A percentile compares a stretch with the other conserved stretches of the same genome.
phyloP scores from a whole-genome alignment of 2,113 vertebrate species.

The Paralichthys olivaceus region DNA sequence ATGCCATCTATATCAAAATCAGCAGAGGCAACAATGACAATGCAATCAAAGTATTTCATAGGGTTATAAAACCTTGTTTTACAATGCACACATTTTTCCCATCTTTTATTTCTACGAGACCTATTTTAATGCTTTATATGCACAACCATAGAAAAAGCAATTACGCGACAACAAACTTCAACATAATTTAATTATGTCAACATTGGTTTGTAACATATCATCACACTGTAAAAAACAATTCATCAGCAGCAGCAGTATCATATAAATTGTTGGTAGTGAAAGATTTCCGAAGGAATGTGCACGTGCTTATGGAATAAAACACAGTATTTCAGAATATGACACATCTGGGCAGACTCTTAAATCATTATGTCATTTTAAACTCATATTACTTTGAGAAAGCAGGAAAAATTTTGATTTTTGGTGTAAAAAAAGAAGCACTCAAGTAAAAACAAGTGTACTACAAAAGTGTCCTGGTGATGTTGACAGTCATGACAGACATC shows the following conservation, averaged over 20 bases:
- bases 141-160: background rate
- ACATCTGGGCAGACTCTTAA: background rate
- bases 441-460: background rate
- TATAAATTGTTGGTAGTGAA: background rate
- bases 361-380: background rate
- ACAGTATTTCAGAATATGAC: background rate
- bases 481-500: no score
- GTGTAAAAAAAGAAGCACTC: background rate
- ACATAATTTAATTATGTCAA: background rate
- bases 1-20: background rate
- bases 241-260: background rate
- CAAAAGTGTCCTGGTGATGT: no score
- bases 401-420: background rate
- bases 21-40: background rate
- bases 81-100: background rate
- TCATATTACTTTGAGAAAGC: background rate
- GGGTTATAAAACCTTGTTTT: background rate
- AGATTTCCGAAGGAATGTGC: conserved; percentile 14
- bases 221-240: background rate
- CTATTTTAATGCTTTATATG: background rate
- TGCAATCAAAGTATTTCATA: background rate
- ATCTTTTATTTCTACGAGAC: background rate
- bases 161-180: background rate
- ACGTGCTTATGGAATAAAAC: background rate
- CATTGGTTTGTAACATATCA: background rate